A percentile compares a stretch with the other conserved stretches of the same genome.
These are phyloP conservation scores for Acheta domesticus DNA, from an alignment of 2,888 invertebrate species.

Conservation along the genomic window DNA sequence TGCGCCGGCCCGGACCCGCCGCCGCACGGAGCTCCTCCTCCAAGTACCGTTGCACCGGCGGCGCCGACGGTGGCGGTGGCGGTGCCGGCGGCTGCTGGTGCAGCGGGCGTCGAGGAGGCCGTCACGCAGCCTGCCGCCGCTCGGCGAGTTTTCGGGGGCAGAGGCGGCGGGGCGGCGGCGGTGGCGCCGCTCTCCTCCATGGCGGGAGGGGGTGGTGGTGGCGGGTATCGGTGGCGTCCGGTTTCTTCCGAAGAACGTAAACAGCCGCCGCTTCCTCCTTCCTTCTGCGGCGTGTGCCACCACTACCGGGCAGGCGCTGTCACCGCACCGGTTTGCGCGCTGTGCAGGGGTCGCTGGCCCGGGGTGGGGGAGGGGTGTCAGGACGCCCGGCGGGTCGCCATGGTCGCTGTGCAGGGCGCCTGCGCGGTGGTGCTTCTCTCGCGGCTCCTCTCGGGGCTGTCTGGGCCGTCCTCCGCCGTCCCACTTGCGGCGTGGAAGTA, in stretches of 20 bases:
- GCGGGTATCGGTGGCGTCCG: not conserved
- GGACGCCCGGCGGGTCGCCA: too few relatives aligned
- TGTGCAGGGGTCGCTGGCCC: not conserved
- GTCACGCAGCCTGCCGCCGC: slow-evolving; percentile 40
- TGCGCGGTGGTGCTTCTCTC: too few relatives aligned
- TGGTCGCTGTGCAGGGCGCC: too few relatives aligned
- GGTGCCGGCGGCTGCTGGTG: slow-evolving; percentile 36
- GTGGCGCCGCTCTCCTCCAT: slow-evolving; percentile 21
- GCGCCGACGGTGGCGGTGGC: slow-evolving; percentile 35
- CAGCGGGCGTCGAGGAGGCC: slow-evolving; percentile 31
- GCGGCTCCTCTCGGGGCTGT: too few relatives aligned
- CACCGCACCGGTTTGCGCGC: too few relatives aligned
- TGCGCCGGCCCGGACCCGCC: slow-evolving; percentile 45
- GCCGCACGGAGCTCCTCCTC: slow-evolving; percentile 32
- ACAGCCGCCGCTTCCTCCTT: not conserved
- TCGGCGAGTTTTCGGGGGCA: slow-evolving; percentile 56
- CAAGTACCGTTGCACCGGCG: slow-evolving; percentile 27
- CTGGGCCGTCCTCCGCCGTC: not conserved
- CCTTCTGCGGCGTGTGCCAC: not conserved
- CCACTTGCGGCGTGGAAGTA: not conserved
- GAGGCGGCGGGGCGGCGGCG: slow-evolving; percentile 52
- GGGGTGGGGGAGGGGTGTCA: not conserved
- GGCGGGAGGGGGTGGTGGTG: not conserved
- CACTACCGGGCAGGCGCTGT: too few relatives aligned
- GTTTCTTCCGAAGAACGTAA: not conserved